A percentile compares a stretch with the other conserved stretches of the same genome.
phyloP scores from a whole-genome alignment of 2,797 vertebrate species.

The Heterohyrax brucei region DNA sequence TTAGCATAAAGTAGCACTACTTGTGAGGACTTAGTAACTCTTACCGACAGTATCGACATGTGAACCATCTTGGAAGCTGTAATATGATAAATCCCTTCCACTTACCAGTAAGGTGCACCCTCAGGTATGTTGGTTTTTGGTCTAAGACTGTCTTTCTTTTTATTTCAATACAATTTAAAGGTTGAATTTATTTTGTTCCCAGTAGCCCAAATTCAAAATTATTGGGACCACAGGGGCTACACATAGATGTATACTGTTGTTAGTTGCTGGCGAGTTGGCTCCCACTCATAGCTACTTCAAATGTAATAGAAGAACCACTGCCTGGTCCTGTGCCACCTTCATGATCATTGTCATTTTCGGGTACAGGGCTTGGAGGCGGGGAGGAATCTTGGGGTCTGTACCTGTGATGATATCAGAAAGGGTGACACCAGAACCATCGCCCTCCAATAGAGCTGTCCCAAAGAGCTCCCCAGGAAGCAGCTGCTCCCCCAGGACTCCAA shows the following conservation, averaged over 20 bases:
- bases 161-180: slow-evolving; percentile 27
- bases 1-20: neutral
- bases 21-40: neutral
- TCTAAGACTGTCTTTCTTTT: slow-evolving; percentile 47
- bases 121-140: neutral
- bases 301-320: neutral
- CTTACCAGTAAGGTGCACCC: neutral
- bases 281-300: neutral
- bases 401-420: too few species aligned
- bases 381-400: too few species aligned
- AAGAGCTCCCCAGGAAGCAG: too few species aligned
- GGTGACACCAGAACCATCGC: too few species aligned
- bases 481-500: too few species aligned
- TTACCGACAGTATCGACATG: neutral
- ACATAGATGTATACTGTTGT: neutral
- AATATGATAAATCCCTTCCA: neutral
- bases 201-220: neutral
- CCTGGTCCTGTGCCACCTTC: neutral
- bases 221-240: neutral
- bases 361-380: too few species aligned
- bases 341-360: neutral
- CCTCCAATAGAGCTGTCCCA: too few species aligned
- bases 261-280: neutral
- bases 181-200: slow-evolving; percentile 9
- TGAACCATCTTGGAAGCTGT: neutral